Conservation (phyloP, 1,140 invertebrate species). For the Ladona fulva region DNA sequence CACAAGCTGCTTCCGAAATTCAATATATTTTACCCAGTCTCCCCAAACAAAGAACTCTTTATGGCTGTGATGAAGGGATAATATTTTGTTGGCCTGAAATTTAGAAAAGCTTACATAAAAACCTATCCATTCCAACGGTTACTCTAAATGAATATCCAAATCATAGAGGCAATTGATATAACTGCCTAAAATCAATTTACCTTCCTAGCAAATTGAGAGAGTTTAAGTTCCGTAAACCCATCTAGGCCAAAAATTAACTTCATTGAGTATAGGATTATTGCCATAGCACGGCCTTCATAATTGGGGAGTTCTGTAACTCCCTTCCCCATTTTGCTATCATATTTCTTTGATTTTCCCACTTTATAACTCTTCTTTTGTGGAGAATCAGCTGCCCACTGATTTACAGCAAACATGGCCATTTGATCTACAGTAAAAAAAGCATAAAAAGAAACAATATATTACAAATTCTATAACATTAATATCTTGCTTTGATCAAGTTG, state of each 20-base stretch:
- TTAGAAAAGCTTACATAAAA: no score
- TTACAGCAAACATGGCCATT: conserved; percentile 32
- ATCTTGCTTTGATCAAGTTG: no score
- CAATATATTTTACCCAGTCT: conserved; percentile 52
- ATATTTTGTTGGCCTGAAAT: no score
- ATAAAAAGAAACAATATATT: no score
- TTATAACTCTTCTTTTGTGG: conserved; percentile 32
- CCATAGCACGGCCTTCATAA: conserved; percentile 51
- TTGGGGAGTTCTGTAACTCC: conserved; percentile 36
- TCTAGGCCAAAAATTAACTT: conserved; percentile 55
- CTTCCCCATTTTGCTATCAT: no score
- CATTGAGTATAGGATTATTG: conserved; percentile 49
- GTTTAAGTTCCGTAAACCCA: conserved; percentile 47
- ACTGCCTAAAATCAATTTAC: conserved; percentile 24
- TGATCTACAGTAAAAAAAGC: conserved; percentile 28
- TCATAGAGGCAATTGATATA: no score
- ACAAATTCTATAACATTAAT: no score
- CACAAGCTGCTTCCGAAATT: conserved; percentile 45
- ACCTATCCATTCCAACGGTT: no score
- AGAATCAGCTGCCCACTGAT: conserved; percentile 35
- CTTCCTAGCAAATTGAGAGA: conserved; percentile 42
- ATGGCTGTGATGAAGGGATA: no score
- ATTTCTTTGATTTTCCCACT: no score
- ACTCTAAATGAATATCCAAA: no score
- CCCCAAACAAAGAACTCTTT: conserved; percentile 46